Conservation (phyloP, 2,113 vertebrate species). For the Oncorhynchus gorbuscha region DNA sequence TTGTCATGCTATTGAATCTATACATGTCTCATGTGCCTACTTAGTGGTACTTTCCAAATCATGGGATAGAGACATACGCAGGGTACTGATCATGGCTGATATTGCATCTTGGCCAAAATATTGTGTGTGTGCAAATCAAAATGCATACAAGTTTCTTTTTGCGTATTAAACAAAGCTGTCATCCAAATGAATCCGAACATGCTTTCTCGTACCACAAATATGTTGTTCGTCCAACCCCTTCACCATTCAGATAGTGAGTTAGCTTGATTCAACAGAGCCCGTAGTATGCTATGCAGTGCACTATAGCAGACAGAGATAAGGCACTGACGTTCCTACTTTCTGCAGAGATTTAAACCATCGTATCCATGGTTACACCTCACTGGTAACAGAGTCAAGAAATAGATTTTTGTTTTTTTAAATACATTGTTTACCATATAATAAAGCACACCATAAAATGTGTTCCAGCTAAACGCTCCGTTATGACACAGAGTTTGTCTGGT, state of each 20-base stretch:
- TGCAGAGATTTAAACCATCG: conserved; percentile 35
- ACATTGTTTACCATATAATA: conserved; percentile 25
- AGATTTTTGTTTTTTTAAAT: conserved; percentile 7
- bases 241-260: not conserved
- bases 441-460: conserved; percentile 24
- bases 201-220: conserved; percentile 6
- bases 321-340: conserved; percentile 8
- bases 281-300: not conserved
- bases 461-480: conserved; percentile 9
- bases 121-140: not conserved
- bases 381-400: conserved; percentile 12
- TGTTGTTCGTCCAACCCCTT: conserved; percentile 4
- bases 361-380: conserved; percentile 46
- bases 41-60: no score
- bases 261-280: not conserved
- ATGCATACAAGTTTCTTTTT: conserved; percentile 4
- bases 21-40: no score
- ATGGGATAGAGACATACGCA: no score
- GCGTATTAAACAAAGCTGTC: conserved; percentile 9
- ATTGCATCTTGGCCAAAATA: not conserved
- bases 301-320: not conserved
- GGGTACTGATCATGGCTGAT: no score
- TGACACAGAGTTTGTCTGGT: not conserved
- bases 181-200: conserved; percentile 39
- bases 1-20: no score